Evolutionary conservation across 2,888 invertebrate genomes (phyloP).

Genomic region (Lasioglossum oenotherae): DNA sequence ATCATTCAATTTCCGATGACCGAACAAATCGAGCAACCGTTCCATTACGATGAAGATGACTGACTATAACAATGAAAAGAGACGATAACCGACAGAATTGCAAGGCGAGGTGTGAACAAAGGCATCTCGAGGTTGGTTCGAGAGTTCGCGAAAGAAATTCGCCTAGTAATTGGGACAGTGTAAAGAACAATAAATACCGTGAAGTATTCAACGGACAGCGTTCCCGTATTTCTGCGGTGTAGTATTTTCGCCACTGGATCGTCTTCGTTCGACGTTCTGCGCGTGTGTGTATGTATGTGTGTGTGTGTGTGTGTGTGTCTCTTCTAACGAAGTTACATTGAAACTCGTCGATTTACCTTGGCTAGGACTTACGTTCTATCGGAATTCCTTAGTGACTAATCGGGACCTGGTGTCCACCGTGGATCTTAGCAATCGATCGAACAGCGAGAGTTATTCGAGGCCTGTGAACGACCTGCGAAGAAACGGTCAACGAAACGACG

Average conservation of each 20-base stretch:
- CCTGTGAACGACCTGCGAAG: conserved; percentile 63
- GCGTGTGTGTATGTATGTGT: no score
- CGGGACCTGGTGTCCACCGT: conserved; percentile 46
- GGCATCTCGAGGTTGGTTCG: neutral
- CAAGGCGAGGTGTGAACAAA: neutral
- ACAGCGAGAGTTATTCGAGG: conserved; percentile 68
- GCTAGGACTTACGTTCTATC: conserved; percentile 54
- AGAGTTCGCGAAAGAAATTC: conserved; percentile 17
- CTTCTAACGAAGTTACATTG: neutral
- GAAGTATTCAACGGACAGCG: conserved; percentile 22
- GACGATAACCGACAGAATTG: neutral
- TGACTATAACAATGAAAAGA: no score
- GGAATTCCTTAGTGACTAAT: conserved; percentile 50
- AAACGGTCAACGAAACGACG: conserved; percentile 66
- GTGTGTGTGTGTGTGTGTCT: neutral
- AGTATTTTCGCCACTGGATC: neutral
- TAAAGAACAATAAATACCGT: conserved; percentile 24
- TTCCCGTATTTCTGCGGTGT: neutral
- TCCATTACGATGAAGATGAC: no score
- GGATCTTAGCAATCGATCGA: conserved; percentile 68
- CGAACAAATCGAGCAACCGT: no score
- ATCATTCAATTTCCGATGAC: no score
- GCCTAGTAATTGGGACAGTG: conserved; percentile 11
- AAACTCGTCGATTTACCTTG: conserved; percentile 32
- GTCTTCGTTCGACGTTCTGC: neutral